A percentile compares a stretch with the other conserved stretches of the same genome.
phyloP scores from a whole-genome alignment of 2,888 invertebrate species.

The Caradrina clavipalpis region DNA sequence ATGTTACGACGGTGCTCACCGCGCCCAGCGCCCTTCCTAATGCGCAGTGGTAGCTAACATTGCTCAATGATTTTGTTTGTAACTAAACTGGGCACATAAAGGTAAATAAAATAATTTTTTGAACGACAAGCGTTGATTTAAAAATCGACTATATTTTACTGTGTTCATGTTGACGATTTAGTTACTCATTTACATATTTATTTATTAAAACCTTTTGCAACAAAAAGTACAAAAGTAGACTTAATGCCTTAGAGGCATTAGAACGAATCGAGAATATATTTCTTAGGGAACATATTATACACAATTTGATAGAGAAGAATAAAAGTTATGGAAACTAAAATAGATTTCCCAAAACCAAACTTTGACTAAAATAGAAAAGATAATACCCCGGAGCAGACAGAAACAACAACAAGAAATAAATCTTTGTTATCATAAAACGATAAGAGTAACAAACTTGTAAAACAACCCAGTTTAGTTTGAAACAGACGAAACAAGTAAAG shows the following conservation, averaged over 20 bases:
- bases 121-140: not conserved
- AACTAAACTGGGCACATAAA: not conserved
- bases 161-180: not conserved
- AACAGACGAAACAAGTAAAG: not conserved
- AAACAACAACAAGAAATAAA: not conserved
- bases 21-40: slow-evolving; percentile 64
- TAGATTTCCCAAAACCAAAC: not conserved
- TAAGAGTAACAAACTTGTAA: not conserved
- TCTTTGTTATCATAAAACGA: not conserved
- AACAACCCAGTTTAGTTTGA: not conserved
- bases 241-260: too few species aligned
- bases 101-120: not conserved
- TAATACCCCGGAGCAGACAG: not conserved
- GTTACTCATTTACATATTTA: too few species aligned
- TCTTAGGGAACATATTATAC: not conserved
- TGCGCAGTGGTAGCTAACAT: slow-evolving; percentile 63
- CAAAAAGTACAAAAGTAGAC: too few species aligned
- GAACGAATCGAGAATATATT: too few species aligned
- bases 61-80: slow-evolving; percentile 13
- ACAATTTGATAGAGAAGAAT: not conserved
- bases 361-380: slow-evolving; percentile 4
- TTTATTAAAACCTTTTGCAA: too few species aligned
- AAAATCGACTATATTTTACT: not conserved
- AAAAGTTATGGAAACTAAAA: not conserved
- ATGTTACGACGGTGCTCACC: slow-evolving; percentile 62